phyloP scores from a whole-genome alignment of 1,140 invertebrate species.

The Phymastichus coffea region DNA sequence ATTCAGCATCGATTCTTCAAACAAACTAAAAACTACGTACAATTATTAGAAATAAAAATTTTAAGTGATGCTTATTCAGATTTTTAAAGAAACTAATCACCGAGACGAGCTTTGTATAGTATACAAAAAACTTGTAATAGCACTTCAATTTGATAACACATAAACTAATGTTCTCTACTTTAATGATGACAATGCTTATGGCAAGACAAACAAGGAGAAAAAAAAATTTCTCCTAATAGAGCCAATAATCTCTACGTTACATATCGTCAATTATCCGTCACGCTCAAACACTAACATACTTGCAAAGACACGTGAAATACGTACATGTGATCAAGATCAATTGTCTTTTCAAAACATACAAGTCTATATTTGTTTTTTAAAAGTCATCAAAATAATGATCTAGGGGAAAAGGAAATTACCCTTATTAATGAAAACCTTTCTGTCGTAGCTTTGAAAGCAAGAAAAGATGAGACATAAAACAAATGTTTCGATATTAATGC shows the following conservation, averaged over 20 bases:
- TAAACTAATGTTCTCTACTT: neutral
- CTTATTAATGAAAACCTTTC: too few relatives aligned
- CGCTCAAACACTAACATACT: constrained; percentile 3
- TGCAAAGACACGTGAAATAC: neutral
- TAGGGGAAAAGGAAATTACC: too few relatives aligned
- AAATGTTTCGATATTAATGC: too few relatives aligned
- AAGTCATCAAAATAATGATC: too few relatives aligned
- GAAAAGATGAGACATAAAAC: too few relatives aligned
- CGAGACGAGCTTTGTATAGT: neutral
- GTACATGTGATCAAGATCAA: too few relatives aligned
- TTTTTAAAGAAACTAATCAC: neutral
- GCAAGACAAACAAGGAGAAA: constrained; percentile 17
- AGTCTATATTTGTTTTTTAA: too few relatives aligned
- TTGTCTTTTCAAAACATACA: too few relatives aligned
- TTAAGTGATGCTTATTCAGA: neutral
- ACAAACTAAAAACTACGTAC: neutral
- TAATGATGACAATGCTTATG: constrained; percentile 18
- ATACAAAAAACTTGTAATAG: neutral
- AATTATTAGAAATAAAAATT: neutral
- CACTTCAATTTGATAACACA: neutral
- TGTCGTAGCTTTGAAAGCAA: too few relatives aligned
- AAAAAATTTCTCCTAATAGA: constrained; percentile 14
- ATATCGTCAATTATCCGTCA: constrained; percentile 15
- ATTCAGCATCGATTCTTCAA: neutral
- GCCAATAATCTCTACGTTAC: constrained; percentile 21